Conservation (phyloP, 2,888 invertebrate genomes). For the Athalia rosae region DNA sequence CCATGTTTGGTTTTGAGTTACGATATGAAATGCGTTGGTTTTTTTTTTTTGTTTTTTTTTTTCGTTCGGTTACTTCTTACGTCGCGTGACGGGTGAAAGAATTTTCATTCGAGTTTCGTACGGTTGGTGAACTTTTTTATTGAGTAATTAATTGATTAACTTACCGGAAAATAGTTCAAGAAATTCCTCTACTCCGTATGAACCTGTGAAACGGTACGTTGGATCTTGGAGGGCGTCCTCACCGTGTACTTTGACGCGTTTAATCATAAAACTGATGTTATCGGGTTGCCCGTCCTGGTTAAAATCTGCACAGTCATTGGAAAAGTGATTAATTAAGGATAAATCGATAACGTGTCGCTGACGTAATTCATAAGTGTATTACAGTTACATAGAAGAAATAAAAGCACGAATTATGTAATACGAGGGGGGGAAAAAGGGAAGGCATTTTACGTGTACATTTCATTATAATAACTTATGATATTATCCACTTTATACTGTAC, state of each 20-base stretch:
- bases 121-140: too few relatives aligned
- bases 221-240: conserved; percentile 87
- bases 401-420: too few relatives aligned
- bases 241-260: conserved; percentile 93
- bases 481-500: not conserved
- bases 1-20: not conserved
- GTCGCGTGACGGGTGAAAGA: not conserved
- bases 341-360: not conserved
- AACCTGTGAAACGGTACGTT: conserved; percentile 90
- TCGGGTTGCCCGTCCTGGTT: conserved; percentile 93
- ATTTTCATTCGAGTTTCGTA: not conserved
- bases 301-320: conserved; percentile 81
- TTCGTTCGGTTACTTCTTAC: too few relatives aligned
- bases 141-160: conserved; percentile 53
- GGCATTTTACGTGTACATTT: not conserved
- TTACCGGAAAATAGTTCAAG: conserved; percentile 95
- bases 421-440: not conserved
- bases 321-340: conserved; percentile 23
- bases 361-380: too few relatives aligned
- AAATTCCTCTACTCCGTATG: conserved; percentile 98
- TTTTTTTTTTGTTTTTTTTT: too few relatives aligned
- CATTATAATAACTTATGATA: not conserved
- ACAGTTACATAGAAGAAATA: too few relatives aligned
- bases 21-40: not conserved
- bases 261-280: conserved; percentile 95